phyloP scores from a whole-genome alignment of 2,888 invertebrate genomes.

The Noctua comes region DNA sequence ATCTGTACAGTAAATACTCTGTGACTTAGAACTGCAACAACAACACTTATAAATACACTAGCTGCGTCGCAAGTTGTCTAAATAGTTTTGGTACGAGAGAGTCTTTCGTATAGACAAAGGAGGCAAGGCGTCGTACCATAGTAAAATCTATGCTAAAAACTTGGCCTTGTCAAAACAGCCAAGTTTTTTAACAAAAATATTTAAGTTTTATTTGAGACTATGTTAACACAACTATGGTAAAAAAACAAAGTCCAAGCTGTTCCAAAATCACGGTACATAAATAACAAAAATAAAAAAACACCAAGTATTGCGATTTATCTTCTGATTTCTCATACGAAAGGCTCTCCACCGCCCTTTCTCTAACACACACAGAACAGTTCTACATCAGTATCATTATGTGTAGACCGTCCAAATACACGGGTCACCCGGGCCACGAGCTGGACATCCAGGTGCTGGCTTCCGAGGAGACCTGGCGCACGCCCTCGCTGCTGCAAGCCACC shows the following conservation, averaged over 20 bases:
- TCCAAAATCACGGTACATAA: not conserved
- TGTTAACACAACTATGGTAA: not conserved
- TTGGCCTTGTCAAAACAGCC: not conserved
- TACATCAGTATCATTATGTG: constrained; percentile 2
- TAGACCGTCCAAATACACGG: constrained; percentile 90
- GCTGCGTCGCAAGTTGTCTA: constrained; percentile 54
- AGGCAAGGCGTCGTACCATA: not conserved
- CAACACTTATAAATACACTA: constrained; percentile 29
- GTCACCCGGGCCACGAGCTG: constrained; percentile 92
- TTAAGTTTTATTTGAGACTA: not conserved
- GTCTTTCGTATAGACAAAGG: constrained; percentile 24
- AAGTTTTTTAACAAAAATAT: not conserved
- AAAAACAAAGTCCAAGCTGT: too few species aligned
- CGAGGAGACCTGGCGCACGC: constrained; percentile 97
- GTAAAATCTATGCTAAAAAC: not conserved
- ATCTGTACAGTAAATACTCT: constrained; percentile 36
- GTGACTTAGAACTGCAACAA: constrained; percentile 18
- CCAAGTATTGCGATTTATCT: not conserved
- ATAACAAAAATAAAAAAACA: too few species aligned
- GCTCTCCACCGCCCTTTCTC: not conserved
- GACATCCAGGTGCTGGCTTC: constrained; percentile 94
- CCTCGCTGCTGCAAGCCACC: constrained; percentile 94
- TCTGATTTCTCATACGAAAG: constrained; percentile 23
- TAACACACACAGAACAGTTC: not conserved
- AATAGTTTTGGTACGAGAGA: not conserved